phyloP scores from a whole-genome alignment of 2,888 invertebrate genomes.

The Drosophila leonis region DNA sequence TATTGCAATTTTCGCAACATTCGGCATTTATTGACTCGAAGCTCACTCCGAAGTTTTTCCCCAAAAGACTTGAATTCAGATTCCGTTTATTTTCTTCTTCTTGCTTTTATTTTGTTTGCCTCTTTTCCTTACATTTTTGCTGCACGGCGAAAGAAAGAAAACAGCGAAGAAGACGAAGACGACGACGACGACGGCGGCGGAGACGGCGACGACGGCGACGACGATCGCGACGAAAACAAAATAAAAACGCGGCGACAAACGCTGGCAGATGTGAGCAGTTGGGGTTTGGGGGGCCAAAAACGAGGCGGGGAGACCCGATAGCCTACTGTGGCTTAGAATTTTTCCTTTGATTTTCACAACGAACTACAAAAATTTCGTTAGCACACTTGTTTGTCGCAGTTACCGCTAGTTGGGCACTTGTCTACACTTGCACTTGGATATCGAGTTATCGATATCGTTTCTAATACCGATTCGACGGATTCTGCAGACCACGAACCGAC shows the following conservation, averaged over 20 bases:
- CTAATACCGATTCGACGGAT: constrained; percentile 18
- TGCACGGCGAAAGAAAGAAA: constrained; percentile 51
- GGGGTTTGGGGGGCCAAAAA: constrained; percentile 2
- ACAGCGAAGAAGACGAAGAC: constrained; percentile 32
- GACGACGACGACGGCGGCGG: constrained; percentile 28
- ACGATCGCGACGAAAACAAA: constrained; percentile 65
- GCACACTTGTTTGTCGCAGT: constrained; percentile 26
- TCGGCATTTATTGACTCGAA: constrained; percentile 37
- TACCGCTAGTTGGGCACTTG: constrained; percentile 21
- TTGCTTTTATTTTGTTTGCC: constrained; percentile 24
- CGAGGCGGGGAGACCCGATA: neutral
- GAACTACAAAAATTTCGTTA: neutral
- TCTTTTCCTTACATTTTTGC: constrained; percentile 49
- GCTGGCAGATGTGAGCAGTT: constrained; percentile 2
- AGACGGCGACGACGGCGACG: constrained; percentile 29
- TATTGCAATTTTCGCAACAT: constrained; percentile 56
- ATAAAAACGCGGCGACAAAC: constrained; percentile 60
- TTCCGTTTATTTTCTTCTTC: constrained; percentile 37
- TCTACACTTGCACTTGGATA: constrained; percentile 22
- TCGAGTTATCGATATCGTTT: constrained; percentile 23
- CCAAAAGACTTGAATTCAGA: constrained; percentile 21
- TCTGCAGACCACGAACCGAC: constrained; percentile 35
- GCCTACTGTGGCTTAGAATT: constrained; percentile 35
- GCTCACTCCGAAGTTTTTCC: constrained; percentile 30
- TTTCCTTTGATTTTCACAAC: constrained; percentile 3